Evolutionary conservation across 2,113 vertebrate genomes (phyloP), one percentile per base, ranked within the genome.

Genomic region (Planiliza haematocheilus): DNA sequence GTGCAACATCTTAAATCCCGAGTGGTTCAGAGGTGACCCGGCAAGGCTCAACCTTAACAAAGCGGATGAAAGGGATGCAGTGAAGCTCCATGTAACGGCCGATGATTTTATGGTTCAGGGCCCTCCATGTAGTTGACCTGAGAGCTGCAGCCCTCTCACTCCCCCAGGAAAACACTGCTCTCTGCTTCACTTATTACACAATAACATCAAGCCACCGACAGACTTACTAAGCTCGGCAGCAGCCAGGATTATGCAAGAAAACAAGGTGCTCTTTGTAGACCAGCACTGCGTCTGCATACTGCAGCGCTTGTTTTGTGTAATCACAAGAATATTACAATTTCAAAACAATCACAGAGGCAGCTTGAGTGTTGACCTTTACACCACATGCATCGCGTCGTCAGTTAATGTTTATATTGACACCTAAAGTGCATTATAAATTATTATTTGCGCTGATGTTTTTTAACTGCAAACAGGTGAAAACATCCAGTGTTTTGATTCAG

Each of bases 201-300:
- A 84, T 16, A 58, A 58, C 49, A 61, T 56, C 9, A 11, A 76
- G 55, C 30, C 66, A 50, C 7, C 39, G n/a, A 41, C 30, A 75
- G 45, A 50, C 60, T 0, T 8, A 16, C 10, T 50, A n/a, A 63
- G 59, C 68, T 57, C 52, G 13, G 14, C 1, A 17, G 37, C 64
- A 78, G 76, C 49, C 46, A n/a, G 74, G 74, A 83, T 83, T 73
- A 76, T 34, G 20, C n/a, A 41, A 66, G 43, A 43, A 45, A 82
- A 90, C 83, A 85, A 85, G 77, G 77, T 80, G 57, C 60, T 74
- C 63, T 70, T 86, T 88, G 84, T 86, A 13, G n/a, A 17, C 55
- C 30, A 6, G 3, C 12, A 43, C 48, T 52, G 11, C 43, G 20
- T 66, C 60, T 73, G n/a, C 57, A 50, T 58, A 63, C 50, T 60